Evolutionary conservation across 2,797 vertebrate species (phyloP).

Genomic region (Heterohyrax brucei): DNA sequence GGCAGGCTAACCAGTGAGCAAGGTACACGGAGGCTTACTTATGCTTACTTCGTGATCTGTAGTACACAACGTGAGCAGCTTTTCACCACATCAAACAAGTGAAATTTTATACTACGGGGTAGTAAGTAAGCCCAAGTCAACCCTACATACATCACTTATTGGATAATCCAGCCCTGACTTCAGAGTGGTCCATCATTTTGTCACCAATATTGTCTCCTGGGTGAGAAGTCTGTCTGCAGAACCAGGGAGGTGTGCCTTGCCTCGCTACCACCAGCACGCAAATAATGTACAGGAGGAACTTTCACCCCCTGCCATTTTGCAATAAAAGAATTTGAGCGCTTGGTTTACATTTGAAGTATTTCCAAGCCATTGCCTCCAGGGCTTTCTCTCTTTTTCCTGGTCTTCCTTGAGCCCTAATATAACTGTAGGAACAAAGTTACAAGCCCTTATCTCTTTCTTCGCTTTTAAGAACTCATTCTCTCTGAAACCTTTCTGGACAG

Average conservation of each 20-base stretch:
- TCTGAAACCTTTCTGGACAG: constrained; percentile 66
- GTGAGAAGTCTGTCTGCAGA: constrained; percentile 72
- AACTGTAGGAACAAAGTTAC: constrained; percentile 67
- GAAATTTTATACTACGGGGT: too few species aligned
- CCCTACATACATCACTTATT: too few species aligned
- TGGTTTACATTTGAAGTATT: constrained; percentile 68
- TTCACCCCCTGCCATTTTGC: constrained; percentile 11
- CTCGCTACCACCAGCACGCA: constrained; percentile 74
- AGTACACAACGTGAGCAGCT: too few species aligned
- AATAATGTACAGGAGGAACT: constrained; percentile 78
- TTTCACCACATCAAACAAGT: too few species aligned
- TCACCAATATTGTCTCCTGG: constrained; percentile 69
- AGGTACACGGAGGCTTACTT: too few species aligned
- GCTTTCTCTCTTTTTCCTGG: constrained; percentile 47
- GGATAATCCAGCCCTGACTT: constrained; percentile 1
- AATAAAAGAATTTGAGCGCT: constrained; percentile 79
- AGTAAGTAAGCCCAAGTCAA: too few species aligned
- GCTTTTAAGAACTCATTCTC: constrained; percentile 46
- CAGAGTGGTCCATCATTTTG: constrained; percentile 61
- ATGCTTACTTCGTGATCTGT: too few species aligned
- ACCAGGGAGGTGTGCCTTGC: constrained; percentile 71
- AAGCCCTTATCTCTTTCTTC: neutral
- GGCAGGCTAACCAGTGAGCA: too few species aligned
- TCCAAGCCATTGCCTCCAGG: constrained; percentile 14
- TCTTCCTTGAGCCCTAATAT: neutral